Conservation (phyloP, 2,888 invertebrate species). For the Hartigia nigra region DNA sequence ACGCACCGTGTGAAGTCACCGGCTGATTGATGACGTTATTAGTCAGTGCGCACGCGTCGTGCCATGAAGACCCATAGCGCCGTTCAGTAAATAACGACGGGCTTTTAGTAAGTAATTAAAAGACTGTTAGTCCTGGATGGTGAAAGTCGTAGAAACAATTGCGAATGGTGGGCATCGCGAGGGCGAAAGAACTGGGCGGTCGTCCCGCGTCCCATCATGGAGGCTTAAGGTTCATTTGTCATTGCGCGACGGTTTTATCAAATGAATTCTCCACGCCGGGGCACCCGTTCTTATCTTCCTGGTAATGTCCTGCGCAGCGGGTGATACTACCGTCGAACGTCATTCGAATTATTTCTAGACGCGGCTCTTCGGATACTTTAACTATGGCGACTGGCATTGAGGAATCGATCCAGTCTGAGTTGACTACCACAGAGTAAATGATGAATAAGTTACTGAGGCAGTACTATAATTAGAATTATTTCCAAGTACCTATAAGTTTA, state of each 20-base stretch:
- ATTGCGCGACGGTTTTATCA: constrained; percentile 8
- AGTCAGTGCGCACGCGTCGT: constrained; percentile 40
- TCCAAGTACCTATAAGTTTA: background rate
- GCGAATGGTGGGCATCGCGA: background rate
- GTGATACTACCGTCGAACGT: constrained; percentile 21
- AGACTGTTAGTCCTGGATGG: background rate
- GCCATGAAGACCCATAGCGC: background rate
- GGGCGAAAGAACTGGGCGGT: constrained; percentile 2
- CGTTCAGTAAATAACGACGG: constrained; percentile 2
- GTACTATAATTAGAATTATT: background rate
- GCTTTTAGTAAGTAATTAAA: constrained; percentile 9
- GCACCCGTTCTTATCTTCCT: constrained; percentile 5
- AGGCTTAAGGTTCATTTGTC: constrained; percentile 2
- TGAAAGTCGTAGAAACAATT: constrained; percentile 4
- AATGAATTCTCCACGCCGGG: constrained; percentile 6
- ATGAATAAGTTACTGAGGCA: background rate
- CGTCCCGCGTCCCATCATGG: background rate
- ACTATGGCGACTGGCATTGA: background rate
- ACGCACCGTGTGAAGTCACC: constrained; percentile 47
- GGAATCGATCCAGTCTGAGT: background rate
- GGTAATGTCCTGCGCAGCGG: constrained; percentile 21
- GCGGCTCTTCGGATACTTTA: background rate
- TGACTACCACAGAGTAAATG: background rate
- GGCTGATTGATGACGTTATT: constrained; percentile 62
- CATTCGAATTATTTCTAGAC: constrained; percentile 26